Evolutionary conservation across 2,888 invertebrate genomes (phyloP), one percentile per base, ranked within the genome.

Genomic region (Mamestra brassicae): DNA sequence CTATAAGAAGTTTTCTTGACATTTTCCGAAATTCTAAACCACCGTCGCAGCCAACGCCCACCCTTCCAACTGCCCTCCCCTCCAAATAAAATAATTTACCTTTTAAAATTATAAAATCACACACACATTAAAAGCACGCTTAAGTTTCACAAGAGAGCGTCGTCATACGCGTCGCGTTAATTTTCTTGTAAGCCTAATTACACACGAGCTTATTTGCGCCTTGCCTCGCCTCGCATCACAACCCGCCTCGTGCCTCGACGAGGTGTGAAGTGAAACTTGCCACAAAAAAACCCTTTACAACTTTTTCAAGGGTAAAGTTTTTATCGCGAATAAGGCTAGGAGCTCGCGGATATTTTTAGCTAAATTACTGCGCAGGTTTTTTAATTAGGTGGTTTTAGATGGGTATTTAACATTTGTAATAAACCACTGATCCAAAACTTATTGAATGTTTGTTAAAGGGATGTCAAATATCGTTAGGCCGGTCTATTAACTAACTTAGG

Each of bases 131-230:
- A 83, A 74, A 54, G 52, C 60, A 11, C 68, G 75, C 67, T 80
- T 74, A 76, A 80, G 83, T 82, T 76, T 69, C 36, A 64, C 42
- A 72, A 64, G 79, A 71, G 81, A 70, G 66, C 81, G 67, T 47
- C 81, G 82, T 70, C 74, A 71, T 50, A 82, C 57, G 79, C 65
- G 72, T 70, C 79, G 75, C 79, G 80, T 92, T 92, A 93, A 93
- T 93, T 92, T 94, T 92, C 94, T 94, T 93, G 92, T 94, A 92
- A 93, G 94, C 93, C 94, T 94, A 94, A 95, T 95, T 95, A 95
- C 94, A 93, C 92, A 91, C 89, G 85, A 78, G 94, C 94, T 94
- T 94, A 95, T 89, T 91, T 91, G 88, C 84, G 84, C 78, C 78
- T 84, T 78, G 82, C 65, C 78, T 76, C 74, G 69, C 80, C 60